These are phyloP conservation scores for Deilephila porcellus DNA, from an alignment of 2,888 invertebrate species.

Conservation along the genomic window DNA sequence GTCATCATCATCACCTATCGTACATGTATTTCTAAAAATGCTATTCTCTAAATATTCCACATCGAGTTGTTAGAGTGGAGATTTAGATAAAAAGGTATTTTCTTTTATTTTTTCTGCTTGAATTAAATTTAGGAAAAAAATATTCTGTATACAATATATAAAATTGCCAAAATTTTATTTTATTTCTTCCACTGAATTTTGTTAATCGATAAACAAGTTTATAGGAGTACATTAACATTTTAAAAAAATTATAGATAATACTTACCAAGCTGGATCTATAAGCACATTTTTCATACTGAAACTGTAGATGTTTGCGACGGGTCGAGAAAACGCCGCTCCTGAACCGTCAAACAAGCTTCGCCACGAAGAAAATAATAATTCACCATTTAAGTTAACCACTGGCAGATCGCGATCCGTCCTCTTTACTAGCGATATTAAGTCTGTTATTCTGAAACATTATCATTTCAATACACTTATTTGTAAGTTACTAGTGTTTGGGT, in stretches of 20 bases:
- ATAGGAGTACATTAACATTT: background rate
- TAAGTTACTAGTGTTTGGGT: too few relatives aligned
- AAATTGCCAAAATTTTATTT: too few relatives aligned
- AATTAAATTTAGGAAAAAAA: too few relatives aligned
- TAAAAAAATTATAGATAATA: background rate
- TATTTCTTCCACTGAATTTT: too few relatives aligned
- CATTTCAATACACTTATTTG: background rate
- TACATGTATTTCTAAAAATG: too few relatives aligned
- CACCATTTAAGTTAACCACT: slow-evolving; percentile 60
- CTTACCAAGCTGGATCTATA: slow-evolving; percentile 67
- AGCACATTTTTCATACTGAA: slow-evolving; percentile 66
- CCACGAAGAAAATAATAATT: slow-evolving; percentile 70
- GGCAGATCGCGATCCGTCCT: slow-evolving; percentile 51
- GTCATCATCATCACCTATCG: too few relatives aligned
- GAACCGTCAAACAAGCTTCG: slow-evolving; percentile 63
- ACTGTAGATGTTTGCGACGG: slow-evolving; percentile 59
- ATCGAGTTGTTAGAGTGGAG: too few relatives aligned
- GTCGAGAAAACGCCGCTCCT: slow-evolving; percentile 48
- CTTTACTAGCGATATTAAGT: slow-evolving; percentile 54
- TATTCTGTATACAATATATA: too few relatives aligned
- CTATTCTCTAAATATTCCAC: too few relatives aligned
- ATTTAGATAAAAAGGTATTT: too few relatives aligned
- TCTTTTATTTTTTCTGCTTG: too few relatives aligned
- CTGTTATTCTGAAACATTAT: slow-evolving; percentile 36
- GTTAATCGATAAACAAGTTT: background rate